phyloP scores from a whole-genome alignment of 2,113 vertebrate genomes.

The Panthera uncia region DNA sequence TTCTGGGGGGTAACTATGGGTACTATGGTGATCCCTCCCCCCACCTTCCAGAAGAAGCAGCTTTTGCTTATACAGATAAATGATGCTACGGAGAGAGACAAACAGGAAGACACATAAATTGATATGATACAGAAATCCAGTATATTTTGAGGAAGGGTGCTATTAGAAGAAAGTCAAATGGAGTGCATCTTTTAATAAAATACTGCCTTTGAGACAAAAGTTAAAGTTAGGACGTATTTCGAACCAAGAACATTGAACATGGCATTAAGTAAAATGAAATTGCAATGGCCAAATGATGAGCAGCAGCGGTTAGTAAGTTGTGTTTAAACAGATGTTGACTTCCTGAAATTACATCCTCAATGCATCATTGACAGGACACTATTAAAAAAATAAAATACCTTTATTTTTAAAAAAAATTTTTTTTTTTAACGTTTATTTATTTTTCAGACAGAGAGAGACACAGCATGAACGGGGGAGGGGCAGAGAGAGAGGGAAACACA shows the following conservation, averaged over 20 bases:
- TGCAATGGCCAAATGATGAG: neutral
- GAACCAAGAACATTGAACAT: conserved; percentile 17
- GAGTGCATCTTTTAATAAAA: neutral
- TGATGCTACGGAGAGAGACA: neutral
- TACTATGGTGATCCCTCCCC: no score
- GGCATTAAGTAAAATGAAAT: conserved; percentile 20
- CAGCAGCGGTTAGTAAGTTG: neutral
- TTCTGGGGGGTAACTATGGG: no score
- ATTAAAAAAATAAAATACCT: neutral
- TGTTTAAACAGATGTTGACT: conserved; percentile 7
- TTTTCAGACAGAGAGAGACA: no score
- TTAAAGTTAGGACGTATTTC: neutral
- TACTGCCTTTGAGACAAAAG: conserved; percentile 24
- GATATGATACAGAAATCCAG: neutral
- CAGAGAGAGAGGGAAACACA: no score
- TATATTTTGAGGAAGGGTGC: neutral
- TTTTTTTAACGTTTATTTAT: no score
- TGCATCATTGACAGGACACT: neutral
- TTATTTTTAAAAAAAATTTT: no score
- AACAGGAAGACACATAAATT: neutral
- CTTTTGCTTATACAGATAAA: neutral
- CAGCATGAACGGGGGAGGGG: no score
- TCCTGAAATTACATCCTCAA: neutral
- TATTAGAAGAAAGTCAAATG: neutral
- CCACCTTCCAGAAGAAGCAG: neutral